Percentiles rank a stretch among this genome's conserved stretches.
Conservation (phyloP, 2,888 invertebrate genomes). For the Nematopogon swammerdamellus region DNA sequence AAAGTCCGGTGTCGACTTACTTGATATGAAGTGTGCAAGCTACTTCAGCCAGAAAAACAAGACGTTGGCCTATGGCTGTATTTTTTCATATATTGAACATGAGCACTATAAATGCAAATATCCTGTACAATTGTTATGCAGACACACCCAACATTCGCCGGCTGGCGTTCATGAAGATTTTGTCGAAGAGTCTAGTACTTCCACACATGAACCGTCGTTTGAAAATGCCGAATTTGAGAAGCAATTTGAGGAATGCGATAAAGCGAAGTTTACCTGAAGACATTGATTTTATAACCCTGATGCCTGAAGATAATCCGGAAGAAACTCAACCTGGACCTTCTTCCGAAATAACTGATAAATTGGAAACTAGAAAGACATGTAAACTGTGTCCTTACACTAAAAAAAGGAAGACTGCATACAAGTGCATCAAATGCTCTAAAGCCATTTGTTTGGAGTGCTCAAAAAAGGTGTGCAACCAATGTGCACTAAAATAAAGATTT, state of each 20-base stretch:
- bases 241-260: neutral
- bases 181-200: neutral
- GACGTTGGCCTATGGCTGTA: constrained; percentile 1
- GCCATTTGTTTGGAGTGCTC: constrained; percentile 1
- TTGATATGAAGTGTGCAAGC: neutral
- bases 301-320: neutral
- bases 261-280: constrained; percentile 1
- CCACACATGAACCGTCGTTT: constrained; percentile 1
- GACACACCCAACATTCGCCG: neutral
- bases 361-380: neutral
- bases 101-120: neutral
- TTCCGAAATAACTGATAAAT: constrained; percentile 1
- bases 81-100: constrained; percentile 1
- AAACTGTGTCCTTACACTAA: constrained; percentile 1
- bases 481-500: neutral
- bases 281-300: no score
- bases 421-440: neutral
- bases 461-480: constrained; percentile 1
- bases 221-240: constrained; percentile 1
- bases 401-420: constrained; percentile 1
- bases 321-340: constrained; percentile 1
- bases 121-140: neutral
- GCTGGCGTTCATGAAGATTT: neutral
- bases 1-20: neutral
- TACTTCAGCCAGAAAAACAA: neutral